phyloP scores from a whole-genome alignment of 2,888 invertebrate genomes.

The Sinopyrophorus schimmeli region DNA sequence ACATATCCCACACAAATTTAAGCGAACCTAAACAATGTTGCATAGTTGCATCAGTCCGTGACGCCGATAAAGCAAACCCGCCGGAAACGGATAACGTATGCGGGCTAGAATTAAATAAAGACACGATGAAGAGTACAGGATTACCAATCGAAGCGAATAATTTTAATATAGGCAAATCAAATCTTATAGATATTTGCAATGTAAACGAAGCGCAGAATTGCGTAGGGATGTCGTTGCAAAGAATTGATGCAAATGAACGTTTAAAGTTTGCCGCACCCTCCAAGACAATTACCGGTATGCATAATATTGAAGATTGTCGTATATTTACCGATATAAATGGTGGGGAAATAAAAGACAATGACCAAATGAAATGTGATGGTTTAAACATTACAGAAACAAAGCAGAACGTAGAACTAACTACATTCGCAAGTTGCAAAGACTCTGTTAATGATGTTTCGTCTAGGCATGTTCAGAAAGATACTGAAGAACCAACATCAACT shows the following conservation, averaged over 20 bases:
- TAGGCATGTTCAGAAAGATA: too few species aligned
- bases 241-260: constrained; percentile 23
- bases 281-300: constrained; percentile 24
- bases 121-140: constrained; percentile 10
- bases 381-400: constrained; percentile 18
- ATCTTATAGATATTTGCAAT: constrained; percentile 23
- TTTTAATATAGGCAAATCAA: constrained; percentile 2
- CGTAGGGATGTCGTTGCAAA: constrained; percentile 10
- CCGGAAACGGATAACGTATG: constrained; percentile 27
- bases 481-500: too few species aligned
- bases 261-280: constrained; percentile 20
- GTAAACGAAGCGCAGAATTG: constrained; percentile 20
- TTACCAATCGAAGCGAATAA: constrained; percentile 19
- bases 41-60: constrained; percentile 22
- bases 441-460: neutral
- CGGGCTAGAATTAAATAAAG: constrained; percentile 25
- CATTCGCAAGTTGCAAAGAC: constrained; percentile 2
- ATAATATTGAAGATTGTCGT: constrained; percentile 19
- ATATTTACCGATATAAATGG: constrained; percentile 24
- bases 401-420: constrained; percentile 6
- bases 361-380: constrained; percentile 29
- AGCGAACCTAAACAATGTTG: constrained; percentile 27
- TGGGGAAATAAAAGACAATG: constrained; percentile 32
- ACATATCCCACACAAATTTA: constrained; percentile 14
- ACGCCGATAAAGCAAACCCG: constrained; percentile 25